phyloP scores from a whole-genome alignment of 1,140 invertebrate species.

The Pseudachorutes palmiensis region DNA sequence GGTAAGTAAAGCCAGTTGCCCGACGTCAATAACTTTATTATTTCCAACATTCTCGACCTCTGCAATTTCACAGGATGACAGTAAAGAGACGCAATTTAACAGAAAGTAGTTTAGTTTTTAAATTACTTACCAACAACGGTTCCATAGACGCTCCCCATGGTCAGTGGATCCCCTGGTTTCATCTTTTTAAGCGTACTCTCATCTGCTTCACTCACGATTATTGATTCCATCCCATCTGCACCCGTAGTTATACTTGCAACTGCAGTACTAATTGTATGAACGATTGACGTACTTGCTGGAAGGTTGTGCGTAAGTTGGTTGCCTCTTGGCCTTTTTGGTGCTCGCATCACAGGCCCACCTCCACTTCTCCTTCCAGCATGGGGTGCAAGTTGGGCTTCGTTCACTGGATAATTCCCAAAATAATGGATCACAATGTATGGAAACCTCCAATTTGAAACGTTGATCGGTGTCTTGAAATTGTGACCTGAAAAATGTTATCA shows the following conservation, averaged over 20 bases:
- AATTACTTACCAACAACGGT: neutral
- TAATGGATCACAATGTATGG: conserved; percentile 7
- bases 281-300: neutral
- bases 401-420: conserved; percentile 8
- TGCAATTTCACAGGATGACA: neutral
- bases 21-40: conserved; percentile 1
- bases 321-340: neutral
- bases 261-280: neutral
- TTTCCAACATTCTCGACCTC: neutral
- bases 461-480: conserved; percentile 5
- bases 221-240: neutral
- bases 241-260: neutral
- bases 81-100: neutral
- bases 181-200: neutral
- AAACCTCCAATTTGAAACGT: neutral
- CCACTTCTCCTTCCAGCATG: conserved; percentile 1
- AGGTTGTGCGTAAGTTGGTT: neutral
- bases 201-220: neutral
- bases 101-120: neutral
- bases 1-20: neutral
- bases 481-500: conserved; percentile 3
- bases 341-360: neutral
- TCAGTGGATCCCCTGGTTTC: no score
- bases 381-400: conserved; percentile 3
- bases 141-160: no score